Percentiles rank a stretch among this genome's conserved stretches.
These are phyloP conservation scores for Taxidea taxus DNA, from an alignment of 2,113 vertebrate species.

Conservation along the genomic window DNA sequence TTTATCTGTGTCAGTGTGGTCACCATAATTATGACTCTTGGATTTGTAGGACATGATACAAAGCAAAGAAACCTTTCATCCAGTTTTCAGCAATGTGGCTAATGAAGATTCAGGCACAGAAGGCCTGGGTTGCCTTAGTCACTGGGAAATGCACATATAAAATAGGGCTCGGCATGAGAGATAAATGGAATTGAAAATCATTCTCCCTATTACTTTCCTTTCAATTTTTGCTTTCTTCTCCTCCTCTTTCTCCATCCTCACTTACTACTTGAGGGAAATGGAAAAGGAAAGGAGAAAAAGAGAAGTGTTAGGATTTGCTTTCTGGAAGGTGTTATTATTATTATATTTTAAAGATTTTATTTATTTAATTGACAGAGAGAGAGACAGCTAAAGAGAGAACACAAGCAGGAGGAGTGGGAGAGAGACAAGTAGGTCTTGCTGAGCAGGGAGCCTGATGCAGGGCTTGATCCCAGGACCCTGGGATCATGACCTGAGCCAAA, in stretches of 20 bases:
- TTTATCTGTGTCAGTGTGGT: background rate
- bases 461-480: too few relatives aligned
- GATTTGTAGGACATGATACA: slow-evolving; percentile 13
- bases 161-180: background rate
- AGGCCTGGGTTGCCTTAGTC: background rate
- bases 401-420: too few relatives aligned
- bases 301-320: background rate
- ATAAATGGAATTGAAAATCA: background rate
- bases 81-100: background rate
- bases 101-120: background rate
- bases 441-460: too few relatives aligned
- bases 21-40: background rate
- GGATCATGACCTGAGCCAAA: too few relatives aligned
- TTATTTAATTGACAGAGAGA: too few relatives aligned
- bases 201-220: background rate
- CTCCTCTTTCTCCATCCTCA: background rate
- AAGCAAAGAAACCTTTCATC: slow-evolving; percentile 30
- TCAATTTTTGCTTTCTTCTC: background rate
- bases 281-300: slow-evolving; percentile 18
- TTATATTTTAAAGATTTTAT: too few relatives aligned
- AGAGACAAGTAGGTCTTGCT: too few relatives aligned
- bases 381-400: too few relatives aligned
- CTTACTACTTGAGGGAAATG: background rate
- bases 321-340: background rate
- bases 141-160: background rate